Base-by-base conservation (phyloP, 92 coral and sea anemone genomes). In the Micromussa lordhowensis region DNA sequence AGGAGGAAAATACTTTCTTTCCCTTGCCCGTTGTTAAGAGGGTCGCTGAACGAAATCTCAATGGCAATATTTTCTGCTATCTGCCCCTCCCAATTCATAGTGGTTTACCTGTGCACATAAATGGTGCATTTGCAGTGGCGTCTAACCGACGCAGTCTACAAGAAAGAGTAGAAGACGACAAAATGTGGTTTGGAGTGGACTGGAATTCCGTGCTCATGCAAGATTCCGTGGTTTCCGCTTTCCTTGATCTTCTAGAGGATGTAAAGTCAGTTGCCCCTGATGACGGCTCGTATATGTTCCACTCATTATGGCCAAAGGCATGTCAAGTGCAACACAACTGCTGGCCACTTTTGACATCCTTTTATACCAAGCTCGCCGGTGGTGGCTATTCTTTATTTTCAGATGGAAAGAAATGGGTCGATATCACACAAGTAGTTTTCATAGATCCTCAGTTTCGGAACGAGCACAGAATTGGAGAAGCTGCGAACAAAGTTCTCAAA, bases 71-170 rank as follows among this genome's bases (percentile, higher is more conserved):
- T 26, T 96, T 93, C 77, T 96, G 99, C 87, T 96, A 90, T 75
- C 90, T 96, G 17, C 99, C 99, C 21, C 91, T 96, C 58, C 96
- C 98, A 12, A 90, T 96, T 22, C 82, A 88, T 58, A 95, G 95
- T 80, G 98, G 99, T 3, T 92, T 96, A 21, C 95, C 95, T 22
- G 92, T 96, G 12, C 95, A 94, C 59, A 86, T 93, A 77, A 94
- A 94, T 70, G 97, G 95, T 24, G 89, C 94, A 21, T 94, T 94
- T 85, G 92, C 97, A 48, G 89, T 94, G 38, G 89, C 88, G 51
- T 87, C 93, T 53, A 93, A 82, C 90, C 83, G 95, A 88, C 98
- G 98, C 51, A 82, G 89, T 61, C 83, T 95, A 22, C 90, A 92
- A 10, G 92, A 93, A 80, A 86, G 79, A 61, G 77, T 90, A 32